Base-by-base conservation (phyloP, 2,888 invertebrate species). In the Cataglyphis livida region DNA sequence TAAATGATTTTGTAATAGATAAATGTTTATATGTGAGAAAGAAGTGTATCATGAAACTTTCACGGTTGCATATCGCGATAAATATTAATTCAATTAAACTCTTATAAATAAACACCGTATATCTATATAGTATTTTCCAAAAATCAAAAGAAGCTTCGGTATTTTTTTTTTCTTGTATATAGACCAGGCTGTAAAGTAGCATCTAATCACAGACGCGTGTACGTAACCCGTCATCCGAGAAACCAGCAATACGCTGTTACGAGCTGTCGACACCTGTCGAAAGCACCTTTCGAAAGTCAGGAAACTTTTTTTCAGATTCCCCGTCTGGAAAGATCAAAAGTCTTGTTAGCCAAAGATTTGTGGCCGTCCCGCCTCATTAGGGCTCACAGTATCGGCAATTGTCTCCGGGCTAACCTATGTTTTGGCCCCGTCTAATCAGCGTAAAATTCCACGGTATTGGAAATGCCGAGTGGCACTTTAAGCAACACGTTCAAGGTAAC, bases 281-380 rank as follows among this genome's bases (percentile, higher is more conserved):
- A 90, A 85, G 87, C 90, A 87, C 88, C 89, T 84, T 85, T 87
- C 82, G 79, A 51, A n/a, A n/a, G 51, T 81, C 81, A 81, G 78
- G 73, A 44, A 84, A 65, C 3, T 51, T 73, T 81, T 76, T 65
- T 70, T 81, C 76, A 68, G 82, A 71, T 78, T 78, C 79, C 79
- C 78, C 70, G 79, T 73, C 84, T 85, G 7, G n/a, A 51, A 51
- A 51, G 87, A 86, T 85, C 86, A 82, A 79, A 73, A 73, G 81
- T 85, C 91, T 92, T 88, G 92, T 92, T 92, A 91, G 84, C 76
- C 62, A 61, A 73, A 87, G 89, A 91, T 91, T 91, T 92, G 90
- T 91, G 89, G 84, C 75, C 32, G 44, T 32, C 61, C 74, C 12
- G 21, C 66, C 81, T 74, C 85, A 82, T 86, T 84, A 86, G 73